These are phyloP conservation scores for Sphaeramia orbicularis DNA, from an alignment of 2,797 vertebrate species.

Conservation along the genomic window DNA sequence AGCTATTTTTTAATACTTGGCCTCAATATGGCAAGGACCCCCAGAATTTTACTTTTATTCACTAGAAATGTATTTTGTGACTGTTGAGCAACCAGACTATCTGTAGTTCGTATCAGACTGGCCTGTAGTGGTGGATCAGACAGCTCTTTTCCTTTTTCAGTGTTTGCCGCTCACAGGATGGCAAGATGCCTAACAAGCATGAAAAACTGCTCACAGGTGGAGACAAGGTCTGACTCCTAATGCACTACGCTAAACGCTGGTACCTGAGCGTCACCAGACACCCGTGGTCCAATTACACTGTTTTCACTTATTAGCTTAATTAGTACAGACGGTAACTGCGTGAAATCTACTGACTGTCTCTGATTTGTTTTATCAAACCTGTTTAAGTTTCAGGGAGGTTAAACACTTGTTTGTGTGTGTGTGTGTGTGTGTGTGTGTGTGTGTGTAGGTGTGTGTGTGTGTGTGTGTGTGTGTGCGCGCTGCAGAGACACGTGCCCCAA, in stretches of 20 bases:
- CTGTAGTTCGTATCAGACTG: conserved; percentile 45
- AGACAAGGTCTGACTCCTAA: conserved; percentile 30
- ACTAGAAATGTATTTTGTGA: conserved; percentile 34
- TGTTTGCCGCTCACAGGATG: conserved; percentile 13
- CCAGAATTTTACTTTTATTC: conserved; percentile 36
- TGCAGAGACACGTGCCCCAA: no score
- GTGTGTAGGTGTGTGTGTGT: no score
- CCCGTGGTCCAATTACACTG: neutral
- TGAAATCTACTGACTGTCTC: neutral
- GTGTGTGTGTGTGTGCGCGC: no score
- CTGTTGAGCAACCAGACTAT: conserved; percentile 46
- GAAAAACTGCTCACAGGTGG: conserved; percentile 42
- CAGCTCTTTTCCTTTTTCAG: conserved; percentile 5
- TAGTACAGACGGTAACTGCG: neutral
- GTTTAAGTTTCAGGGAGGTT: neutral
- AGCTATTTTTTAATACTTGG: conserved; percentile 26
- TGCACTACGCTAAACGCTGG: conserved; percentile 21
- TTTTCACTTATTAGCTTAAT: neutral
- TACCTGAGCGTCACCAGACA: neutral
- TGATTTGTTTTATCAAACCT: neutral
- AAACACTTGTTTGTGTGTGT: no score
- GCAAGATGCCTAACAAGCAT: conserved; percentile 20
- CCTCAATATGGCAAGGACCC: conserved; percentile 5
- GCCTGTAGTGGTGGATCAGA: conserved; percentile 61
- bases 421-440: no score